These are phyloP conservation scores for Corvus hawaiiensis DNA, from an alignment of 2,113 vertebrate genomes.

Conservation along the genomic window DNA sequence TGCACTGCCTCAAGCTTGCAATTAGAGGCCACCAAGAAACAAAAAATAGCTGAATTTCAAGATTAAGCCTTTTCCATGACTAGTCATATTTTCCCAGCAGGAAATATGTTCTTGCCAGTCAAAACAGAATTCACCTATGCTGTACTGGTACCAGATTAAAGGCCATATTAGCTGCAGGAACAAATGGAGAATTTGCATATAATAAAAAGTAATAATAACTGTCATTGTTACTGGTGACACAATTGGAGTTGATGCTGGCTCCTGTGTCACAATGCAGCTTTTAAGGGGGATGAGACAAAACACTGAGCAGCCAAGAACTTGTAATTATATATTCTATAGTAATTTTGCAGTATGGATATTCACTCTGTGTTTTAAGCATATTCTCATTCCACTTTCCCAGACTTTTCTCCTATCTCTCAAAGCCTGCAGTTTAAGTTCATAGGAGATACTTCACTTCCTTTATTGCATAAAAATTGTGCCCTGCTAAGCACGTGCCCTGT, in stretches of 20 bases:
- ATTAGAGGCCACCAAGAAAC: conserved; percentile 81
- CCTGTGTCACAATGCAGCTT: background rate
- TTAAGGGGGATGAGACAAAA: background rate
- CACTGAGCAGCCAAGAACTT: background rate
- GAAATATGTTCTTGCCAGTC: background rate
- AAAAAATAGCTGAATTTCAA: conserved; percentile 60
- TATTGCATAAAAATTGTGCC: background rate
- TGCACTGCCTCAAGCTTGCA: conserved; percentile 81
- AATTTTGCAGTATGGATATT: background rate
- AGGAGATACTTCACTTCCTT: background rate
- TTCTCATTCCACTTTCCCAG: background rate
- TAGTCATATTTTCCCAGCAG: conserved; percentile 28
- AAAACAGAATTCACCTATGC: conserved; percentile 38
- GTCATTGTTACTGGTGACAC: background rate
- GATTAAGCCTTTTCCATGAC: conserved; percentile 14
- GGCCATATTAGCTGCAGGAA: background rate
- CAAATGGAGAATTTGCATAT: conserved; percentile 6
- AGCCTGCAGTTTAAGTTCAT: background rate
- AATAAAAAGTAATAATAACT: conserved; percentile 22
- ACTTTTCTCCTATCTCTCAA: background rate
- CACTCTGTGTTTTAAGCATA: background rate
- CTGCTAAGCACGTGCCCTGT: background rate
- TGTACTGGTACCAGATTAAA: background rate
- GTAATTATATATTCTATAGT: background rate
- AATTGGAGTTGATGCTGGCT: background rate